phyloP scores from a whole-genome alignment of 2,113 vertebrate genomes.

The Leptobrachium ailaonicum region DNA sequence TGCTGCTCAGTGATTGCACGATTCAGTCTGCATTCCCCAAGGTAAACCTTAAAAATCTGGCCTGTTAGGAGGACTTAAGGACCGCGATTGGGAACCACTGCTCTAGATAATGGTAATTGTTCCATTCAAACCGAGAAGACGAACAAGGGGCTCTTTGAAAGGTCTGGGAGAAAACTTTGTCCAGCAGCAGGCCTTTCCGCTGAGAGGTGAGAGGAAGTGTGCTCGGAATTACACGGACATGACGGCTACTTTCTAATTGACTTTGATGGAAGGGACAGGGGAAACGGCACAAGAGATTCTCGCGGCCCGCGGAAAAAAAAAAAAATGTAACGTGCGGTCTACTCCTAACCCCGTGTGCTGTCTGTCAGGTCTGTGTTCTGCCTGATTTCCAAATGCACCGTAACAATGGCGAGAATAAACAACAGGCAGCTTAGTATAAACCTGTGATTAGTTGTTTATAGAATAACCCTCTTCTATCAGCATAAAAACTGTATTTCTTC shows the following conservation, averaged over 20 bases:
- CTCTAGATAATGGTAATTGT: conserved; percentile 41
- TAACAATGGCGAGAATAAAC: conserved; percentile 59
- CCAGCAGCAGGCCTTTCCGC: conserved; percentile 66
- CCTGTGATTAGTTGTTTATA: conserved; percentile 57
- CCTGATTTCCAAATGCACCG: conserved; percentile 59
- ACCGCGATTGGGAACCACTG: too few species aligned
- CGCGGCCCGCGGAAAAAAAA: conserved; percentile 42
- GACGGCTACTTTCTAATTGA: conserved; percentile 60
- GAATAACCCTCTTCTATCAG: conserved; percentile 57
- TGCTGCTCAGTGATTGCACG: too few species aligned
- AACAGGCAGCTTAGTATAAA: conserved; percentile 55
- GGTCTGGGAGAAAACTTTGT: conserved; percentile 63
- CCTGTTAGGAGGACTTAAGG: too few species aligned
- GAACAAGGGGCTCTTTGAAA: conserved; percentile 67
- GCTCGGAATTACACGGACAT: conserved; percentile 57
- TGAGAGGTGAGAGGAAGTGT: conserved; percentile 69
- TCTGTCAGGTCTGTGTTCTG: conserved; percentile 51
- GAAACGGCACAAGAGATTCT: conserved; percentile 44
- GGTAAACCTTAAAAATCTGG: too few species aligned
- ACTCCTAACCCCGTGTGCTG: conserved; percentile 51
- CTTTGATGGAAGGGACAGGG: conserved; percentile 60
- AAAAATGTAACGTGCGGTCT: conserved; percentile 43
- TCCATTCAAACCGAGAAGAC: conserved; percentile 64
- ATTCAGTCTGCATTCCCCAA: too few species aligned
- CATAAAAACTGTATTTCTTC: conserved; percentile 51